These are phyloP conservation scores for Propithecus deckenii DNA, from an alignment of 2,797 vertebrate species.

Conservation along the genomic window DNA sequence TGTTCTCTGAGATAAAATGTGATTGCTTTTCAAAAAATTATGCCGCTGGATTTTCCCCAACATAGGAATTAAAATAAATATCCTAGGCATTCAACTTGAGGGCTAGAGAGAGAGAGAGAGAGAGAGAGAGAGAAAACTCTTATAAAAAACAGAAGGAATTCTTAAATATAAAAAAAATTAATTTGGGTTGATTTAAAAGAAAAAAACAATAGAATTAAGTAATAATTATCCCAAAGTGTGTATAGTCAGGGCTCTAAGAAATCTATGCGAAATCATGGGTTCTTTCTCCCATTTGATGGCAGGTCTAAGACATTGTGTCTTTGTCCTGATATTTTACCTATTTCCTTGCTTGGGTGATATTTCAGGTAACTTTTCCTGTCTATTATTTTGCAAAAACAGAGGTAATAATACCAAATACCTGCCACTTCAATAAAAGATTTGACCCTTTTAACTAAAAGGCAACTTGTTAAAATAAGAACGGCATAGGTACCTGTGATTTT, in stretches of 20 bases:
- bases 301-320: background rate
- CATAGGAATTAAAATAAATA: conserved; percentile 11
- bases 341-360: background rate
- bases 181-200: background rate
- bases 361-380: background rate
- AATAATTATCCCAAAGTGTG: background rate
- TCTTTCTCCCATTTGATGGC: background rate
- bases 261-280: background rate
- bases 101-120: background rate
- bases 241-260: background rate
- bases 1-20: background rate
- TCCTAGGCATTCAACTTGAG: background rate
- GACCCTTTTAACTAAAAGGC: background rate
- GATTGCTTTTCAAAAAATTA: background rate
- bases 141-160: background rate
- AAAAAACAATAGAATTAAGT: background rate
- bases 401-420: background rate
- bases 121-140: background rate
- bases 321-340: background rate
- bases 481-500: background rate
- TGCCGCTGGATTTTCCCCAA: background rate
- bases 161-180: background rate
- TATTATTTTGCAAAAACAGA: background rate
- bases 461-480: background rate
- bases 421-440: background rate